phyloP scores from a whole-genome alignment of 2,113 vertebrate genomes.

The Mohoua ochrocephala region DNA sequence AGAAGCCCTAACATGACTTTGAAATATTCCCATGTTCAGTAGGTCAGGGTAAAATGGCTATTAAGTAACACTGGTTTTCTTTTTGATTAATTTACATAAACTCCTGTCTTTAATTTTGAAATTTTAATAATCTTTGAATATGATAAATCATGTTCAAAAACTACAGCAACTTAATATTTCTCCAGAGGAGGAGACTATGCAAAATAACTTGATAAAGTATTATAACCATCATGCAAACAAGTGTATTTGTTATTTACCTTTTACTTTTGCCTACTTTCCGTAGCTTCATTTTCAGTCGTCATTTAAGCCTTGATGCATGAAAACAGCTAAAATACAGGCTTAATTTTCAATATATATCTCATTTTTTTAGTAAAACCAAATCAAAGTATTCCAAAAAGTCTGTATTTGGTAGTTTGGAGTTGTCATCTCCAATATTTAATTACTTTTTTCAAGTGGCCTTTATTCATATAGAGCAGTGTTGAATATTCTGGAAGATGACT shows the following conservation, averaged over 20 bases:
- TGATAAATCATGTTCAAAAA: not conserved
- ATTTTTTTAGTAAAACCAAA: not conserved
- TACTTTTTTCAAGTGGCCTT: not conserved
- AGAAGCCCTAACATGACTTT: not conserved
- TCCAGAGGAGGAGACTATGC: accelerated
- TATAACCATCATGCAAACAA: not conserved
- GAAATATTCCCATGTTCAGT: not conserved
- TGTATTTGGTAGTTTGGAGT: not conserved
- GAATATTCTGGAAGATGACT: not conserved
- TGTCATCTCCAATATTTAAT: not conserved
- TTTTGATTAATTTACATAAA: not conserved
- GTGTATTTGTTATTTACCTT: not conserved
- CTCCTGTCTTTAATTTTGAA: not conserved
- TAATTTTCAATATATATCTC: not conserved
- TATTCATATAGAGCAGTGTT: not conserved
- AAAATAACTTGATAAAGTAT: not conserved
- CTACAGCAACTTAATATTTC: not conserved
- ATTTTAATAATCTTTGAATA: not conserved
- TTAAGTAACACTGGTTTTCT: not conserved
- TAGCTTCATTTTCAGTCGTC: not conserved
- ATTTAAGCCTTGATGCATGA: not conserved
- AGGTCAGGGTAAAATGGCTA: not conserved
- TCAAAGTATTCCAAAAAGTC: not conserved
- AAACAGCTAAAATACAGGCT: not conserved
- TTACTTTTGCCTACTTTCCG: not conserved